phyloP scores from a whole-genome alignment of 2,113 vertebrate species.

The Microtus pennsylvanicus region DNA sequence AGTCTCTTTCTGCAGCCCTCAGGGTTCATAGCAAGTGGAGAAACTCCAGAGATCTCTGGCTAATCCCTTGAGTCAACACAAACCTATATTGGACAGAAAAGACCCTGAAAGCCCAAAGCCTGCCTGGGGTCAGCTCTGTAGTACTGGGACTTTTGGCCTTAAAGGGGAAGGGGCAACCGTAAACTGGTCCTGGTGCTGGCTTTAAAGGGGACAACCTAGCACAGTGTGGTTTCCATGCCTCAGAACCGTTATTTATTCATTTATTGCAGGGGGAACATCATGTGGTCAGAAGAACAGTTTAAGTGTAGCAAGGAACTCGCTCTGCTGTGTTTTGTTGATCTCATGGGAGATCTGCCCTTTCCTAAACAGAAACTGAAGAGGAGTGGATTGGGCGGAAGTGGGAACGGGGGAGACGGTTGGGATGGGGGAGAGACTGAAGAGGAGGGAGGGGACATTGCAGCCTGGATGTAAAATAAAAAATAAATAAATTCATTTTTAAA shows the following conservation, averaged over 20 bases:
- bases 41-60: background rate
- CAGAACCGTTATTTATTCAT: background rate
- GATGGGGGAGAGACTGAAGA: background rate
- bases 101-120: fast-evolving
- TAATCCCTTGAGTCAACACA: too few species aligned
- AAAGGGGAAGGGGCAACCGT: fast-evolving
- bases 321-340: background rate
- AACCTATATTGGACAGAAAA: background rate
- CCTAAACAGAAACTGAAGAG: background rate
- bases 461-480: background rate
- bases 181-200: background rate
- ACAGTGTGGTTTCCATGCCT: background rate
- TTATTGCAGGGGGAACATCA: background rate
- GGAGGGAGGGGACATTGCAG: background rate
- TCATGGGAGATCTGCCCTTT: background rate
- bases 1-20: background rate
- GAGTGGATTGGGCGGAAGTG: background rate
- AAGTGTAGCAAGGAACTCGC: slow-evolving; percentile 8
- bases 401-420: background rate
- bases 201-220: background rate
- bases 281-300: slow-evolving; percentile 69
- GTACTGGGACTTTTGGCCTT: background rate
- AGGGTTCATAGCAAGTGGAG: background rate
- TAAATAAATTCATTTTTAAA: background rate
- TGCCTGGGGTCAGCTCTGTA: fast-evolving